Evolutionary conservation across 2,113 vertebrate genomes (phyloP).

Genomic region (Platysteira castanea): DNA sequence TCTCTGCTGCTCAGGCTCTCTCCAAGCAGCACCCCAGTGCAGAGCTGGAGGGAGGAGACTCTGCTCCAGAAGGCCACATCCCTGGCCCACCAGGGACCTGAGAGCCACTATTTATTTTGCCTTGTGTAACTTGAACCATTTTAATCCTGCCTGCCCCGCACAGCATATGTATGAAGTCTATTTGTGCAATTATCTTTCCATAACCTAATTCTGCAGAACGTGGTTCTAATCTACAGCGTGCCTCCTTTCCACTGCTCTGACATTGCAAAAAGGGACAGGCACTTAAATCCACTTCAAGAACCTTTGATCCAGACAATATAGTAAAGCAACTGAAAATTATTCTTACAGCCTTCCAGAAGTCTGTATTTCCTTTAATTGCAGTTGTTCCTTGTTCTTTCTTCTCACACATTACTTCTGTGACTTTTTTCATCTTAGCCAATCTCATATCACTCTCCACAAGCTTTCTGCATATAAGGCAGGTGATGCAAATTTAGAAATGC

Average conservation of each 20-base stretch:
- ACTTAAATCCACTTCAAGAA: not conserved
- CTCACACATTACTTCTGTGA: not conserved
- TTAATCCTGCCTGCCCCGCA: not conserved
- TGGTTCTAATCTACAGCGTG: not conserved
- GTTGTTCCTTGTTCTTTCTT: not conserved
- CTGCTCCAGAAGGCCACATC: not conserved
- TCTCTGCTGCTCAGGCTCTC: accelerated
- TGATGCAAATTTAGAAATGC: not conserved
- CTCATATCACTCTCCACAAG: not conserved
- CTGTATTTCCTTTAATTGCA: not conserved
- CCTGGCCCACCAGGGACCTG: not conserved
- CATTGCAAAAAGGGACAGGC: not conserved
- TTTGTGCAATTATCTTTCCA: not conserved
- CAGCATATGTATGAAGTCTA: not conserved
- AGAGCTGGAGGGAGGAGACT: not conserved
- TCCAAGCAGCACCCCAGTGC: not conserved
- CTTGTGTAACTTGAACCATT: not conserved
- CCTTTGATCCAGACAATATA: not conserved
- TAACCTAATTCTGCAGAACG: slow-evolving; percentile 9
- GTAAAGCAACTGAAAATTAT: not conserved
- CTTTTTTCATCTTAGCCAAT: not conserved
- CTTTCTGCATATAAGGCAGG: not conserved
- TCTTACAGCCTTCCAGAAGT: not conserved
- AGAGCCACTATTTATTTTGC: not conserved
- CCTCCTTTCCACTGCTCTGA: not conserved